Conservation (phyloP, 2,113 vertebrate species). For the Labeo catla region DNA sequence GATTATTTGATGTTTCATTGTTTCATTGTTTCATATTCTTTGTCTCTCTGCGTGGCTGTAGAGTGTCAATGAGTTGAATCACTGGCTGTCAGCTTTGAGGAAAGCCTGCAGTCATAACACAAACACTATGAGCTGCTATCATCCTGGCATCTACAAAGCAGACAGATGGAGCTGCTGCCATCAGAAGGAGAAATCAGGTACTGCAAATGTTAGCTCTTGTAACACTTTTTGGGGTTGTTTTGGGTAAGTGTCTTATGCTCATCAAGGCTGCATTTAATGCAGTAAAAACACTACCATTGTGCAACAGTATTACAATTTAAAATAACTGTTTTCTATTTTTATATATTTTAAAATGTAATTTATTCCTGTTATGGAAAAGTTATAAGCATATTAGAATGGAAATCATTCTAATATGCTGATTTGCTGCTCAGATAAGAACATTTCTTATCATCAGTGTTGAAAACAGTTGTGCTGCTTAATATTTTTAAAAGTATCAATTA, state of each 20-base stretch:
- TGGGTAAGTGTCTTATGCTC: not conserved
- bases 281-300: too few species aligned
- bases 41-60: slow-evolving; percentile 53
- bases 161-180: slow-evolving; percentile 90
- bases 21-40: slow-evolving; percentile 13
- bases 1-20: not conserved
- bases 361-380: not conserved
- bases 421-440: not conserved
- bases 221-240: not conserved
- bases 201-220: not conserved
- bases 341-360: not conserved
- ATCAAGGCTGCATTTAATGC: not conserved
- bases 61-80: slow-evolving; percentile 86
- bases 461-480: not conserved
- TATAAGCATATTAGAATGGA: too few species aligned
- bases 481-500: not conserved
- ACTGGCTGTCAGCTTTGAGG: slow-evolving; percentile 85
- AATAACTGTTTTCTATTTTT: not conserved
- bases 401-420: not conserved
- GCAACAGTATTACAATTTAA: not conserved
- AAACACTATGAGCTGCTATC: slow-evolving; percentile 77
- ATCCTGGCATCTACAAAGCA: slow-evolving; percentile 83
- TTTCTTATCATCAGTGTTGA: not conserved
- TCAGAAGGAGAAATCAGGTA: slow-evolving; percentile 84
- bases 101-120: slow-evolving; percentile 81